Percentiles rank a stretch among this genome's conserved stretches.
phyloP scores from a whole-genome alignment of 2,797 vertebrate genomes.

The Tarsius wallacei region DNA sequence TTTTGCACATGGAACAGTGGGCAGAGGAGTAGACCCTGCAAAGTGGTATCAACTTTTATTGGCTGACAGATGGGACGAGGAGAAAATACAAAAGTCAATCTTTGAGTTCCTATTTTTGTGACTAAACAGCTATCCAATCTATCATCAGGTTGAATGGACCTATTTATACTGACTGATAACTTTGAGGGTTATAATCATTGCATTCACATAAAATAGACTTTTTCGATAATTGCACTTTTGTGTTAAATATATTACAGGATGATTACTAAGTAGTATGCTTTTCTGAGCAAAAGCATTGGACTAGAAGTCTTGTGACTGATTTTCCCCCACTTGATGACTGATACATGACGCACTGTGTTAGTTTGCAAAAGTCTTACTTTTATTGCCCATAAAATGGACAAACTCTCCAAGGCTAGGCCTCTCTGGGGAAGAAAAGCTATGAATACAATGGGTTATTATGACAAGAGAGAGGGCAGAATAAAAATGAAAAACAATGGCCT shows the following conservation, averaged over 20 bases:
- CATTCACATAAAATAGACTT: constrained; percentile 24
- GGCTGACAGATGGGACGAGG: constrained; percentile 59
- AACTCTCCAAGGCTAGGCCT: background rate
- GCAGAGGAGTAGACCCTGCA: constrained; percentile 46
- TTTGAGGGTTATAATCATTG: constrained; percentile 58
- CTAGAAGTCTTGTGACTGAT: constrained; percentile 22
- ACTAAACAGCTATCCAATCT: background rate
- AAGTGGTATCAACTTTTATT: constrained; percentile 7
- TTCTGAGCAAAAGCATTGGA: constrained; percentile 34
- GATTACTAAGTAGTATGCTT: constrained; percentile 50
- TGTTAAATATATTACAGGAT: constrained; percentile 31
- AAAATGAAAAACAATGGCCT: background rate
- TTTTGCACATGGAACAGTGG: constrained; percentile 36
- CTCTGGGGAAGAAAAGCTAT: background rate
- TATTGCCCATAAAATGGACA: background rate
- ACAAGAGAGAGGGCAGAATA: constrained; percentile 45
- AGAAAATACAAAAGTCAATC: constrained; percentile 62
- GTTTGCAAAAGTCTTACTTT: background rate
- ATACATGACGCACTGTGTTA: background rate
- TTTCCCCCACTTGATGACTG: background rate
- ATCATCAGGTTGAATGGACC: constrained; percentile 36
- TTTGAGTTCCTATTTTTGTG: constrained; percentile 67
- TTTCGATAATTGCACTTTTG: constrained; percentile 62
- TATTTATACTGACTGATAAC: constrained; percentile 42
- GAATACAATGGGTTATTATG: background rate